These are phyloP conservation scores for Clarias macrocephalus DNA, from an alignment of 2,113 vertebrate species.

Conservation along the genomic window DNA sequence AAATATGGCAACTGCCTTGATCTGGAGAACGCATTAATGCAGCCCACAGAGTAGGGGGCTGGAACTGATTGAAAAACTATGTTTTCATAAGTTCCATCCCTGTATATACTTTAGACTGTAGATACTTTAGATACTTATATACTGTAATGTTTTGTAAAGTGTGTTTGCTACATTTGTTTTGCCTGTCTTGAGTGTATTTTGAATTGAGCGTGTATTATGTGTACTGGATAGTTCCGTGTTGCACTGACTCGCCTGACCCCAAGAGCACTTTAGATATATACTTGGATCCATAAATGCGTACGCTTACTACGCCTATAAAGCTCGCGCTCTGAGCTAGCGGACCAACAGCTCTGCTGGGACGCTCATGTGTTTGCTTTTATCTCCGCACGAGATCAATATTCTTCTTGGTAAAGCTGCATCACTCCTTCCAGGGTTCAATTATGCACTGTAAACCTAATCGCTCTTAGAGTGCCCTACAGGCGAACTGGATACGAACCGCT, in stretches of 20 bases:
- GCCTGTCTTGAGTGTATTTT: background rate
- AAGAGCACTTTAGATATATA: background rate
- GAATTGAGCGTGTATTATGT: background rate
- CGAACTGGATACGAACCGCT: constrained; percentile 41
- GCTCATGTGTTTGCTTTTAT: constrained; percentile 39
- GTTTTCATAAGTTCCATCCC: background rate
- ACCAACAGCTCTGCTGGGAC: constrained; percentile 29
- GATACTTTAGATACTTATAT: background rate
- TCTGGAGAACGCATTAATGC: background rate
- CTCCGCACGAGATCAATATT: constrained; percentile 64
- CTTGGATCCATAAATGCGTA: background rate
- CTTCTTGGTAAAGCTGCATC: constrained; percentile 64
- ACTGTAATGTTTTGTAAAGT: background rate
- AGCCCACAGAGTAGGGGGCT: background rate
- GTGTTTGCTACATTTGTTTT: background rate
- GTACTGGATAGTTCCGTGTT: background rate
- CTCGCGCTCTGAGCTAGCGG: background rate
- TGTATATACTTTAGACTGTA: background rate
- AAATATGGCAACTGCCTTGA: background rate
- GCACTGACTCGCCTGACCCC: background rate
- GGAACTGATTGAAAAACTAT: background rate
- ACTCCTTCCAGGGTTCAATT: constrained; percentile 68
- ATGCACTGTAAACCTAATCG: constrained; percentile 70
- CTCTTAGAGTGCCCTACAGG: constrained; percentile 64
- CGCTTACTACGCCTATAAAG: constrained; percentile 3